A percentile compares a stretch with the other conserved stretches of the same genome.
Conservation (phyloP, 2,113 vertebrate genomes). For the Guaruba guarouba region DNA sequence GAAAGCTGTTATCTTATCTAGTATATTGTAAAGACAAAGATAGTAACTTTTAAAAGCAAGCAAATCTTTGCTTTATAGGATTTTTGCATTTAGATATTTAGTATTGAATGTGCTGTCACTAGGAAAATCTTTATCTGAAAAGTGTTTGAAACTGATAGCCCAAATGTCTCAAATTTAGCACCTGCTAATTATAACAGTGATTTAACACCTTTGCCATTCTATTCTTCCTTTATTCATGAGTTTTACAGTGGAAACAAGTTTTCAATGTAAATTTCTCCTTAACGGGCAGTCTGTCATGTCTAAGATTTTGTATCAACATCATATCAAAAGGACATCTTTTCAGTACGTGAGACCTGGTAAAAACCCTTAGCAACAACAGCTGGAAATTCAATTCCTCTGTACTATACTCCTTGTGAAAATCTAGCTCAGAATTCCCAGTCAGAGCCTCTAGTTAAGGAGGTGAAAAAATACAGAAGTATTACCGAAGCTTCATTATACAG, state of each 20-base stretch:
- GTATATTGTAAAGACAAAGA: not conserved
- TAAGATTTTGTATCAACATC: not conserved
- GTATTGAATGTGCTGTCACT: not conserved
- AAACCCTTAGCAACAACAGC: not conserved
- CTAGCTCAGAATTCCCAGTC: not conserved
- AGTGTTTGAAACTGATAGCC: not conserved
- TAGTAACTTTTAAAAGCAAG: not conserved
- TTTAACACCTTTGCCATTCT: not conserved
- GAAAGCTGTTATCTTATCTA: not conserved
- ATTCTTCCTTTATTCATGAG: not conserved
- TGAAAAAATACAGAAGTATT: not conserved
- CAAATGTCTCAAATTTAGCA: not conserved
- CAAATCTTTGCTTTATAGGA: not conserved
- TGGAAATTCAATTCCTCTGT: not conserved
- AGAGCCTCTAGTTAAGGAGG: not conserved
- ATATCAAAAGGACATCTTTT: not conserved
- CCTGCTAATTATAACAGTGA: not conserved
- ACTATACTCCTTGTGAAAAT: not conserved
- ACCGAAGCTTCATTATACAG: not conserved
- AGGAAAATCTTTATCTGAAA: not conserved
- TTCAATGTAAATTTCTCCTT: not conserved
- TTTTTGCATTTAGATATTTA: not conserved
- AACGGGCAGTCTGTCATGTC: not conserved
- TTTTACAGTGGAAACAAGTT: not conserved
- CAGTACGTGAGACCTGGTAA: not conserved